phyloP scores from a whole-genome alignment of 2,113 vertebrate species.

The Phalacrocorax brasilianus region DNA sequence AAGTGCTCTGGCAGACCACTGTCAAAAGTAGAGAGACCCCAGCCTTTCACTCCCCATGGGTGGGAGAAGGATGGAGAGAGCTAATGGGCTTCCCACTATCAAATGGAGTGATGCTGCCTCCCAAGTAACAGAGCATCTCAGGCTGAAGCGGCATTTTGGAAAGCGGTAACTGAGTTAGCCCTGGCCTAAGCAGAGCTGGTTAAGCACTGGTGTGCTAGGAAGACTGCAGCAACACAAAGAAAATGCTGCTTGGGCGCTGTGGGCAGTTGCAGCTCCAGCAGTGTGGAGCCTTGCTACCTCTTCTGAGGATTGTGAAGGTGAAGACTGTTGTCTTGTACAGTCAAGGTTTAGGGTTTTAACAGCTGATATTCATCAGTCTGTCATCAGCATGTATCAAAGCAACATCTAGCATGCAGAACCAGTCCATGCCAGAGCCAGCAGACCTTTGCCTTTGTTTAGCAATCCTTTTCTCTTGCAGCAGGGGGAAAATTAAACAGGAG shows the following conservation, averaged over 20 bases:
- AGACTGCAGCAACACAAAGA: neutral
- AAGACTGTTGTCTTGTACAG: neutral
- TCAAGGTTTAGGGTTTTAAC: neutral
- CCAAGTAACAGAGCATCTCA: neutral
- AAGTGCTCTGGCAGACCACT: neutral
- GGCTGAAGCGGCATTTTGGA: neutral
- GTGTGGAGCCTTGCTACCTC: neutral
- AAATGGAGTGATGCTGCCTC: neutral
- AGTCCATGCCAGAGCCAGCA: neutral
- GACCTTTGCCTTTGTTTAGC: neutral
- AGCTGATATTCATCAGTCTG: neutral
- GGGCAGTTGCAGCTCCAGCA: neutral
- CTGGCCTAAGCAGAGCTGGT: neutral
- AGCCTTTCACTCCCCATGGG: neutral
- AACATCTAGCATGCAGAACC: neutral
- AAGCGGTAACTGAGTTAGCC: neutral
- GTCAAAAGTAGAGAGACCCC: accelerated
- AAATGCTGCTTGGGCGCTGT: neutral
- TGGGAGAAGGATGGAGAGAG: neutral
- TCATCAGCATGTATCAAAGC: neutral
- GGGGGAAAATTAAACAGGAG: neutral
- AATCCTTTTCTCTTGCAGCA: neutral
- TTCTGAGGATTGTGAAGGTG: neutral
- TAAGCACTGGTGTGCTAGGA: neutral
- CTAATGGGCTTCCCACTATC: neutral